Conservation (phyloP, 2,797 vertebrate genomes). For the Bryconaethiops microstoma region DNA sequence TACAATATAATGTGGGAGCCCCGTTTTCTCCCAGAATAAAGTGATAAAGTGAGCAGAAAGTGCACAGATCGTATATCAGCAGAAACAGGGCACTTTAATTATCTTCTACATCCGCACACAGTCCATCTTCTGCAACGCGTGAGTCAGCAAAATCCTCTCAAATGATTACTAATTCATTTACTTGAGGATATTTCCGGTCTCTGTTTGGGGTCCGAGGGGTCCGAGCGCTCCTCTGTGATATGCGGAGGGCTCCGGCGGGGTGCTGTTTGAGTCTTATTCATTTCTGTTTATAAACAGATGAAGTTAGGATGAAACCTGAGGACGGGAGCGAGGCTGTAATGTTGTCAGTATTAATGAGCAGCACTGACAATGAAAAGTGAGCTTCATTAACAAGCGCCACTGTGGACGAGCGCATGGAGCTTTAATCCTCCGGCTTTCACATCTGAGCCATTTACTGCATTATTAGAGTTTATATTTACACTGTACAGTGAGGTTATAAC, state of each 20-base stretch:
- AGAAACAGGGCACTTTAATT: constrained; percentile 1
- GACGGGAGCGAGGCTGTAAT: not conserved
- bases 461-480: no score
- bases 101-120: constrained; percentile 1
- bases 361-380: not conserved
- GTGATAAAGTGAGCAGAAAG: constrained; percentile 1
- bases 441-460: no score
- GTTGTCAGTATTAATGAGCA: not conserved
- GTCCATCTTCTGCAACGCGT: not conserved
- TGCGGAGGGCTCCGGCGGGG: not conserved
- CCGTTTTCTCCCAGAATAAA: not conserved
- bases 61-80: not conserved
- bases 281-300: not conserved
- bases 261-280: not conserved
- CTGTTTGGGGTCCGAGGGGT: not conserved
- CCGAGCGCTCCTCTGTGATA: not conserved
- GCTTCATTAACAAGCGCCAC: not conserved
- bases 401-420: not conserved
- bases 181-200: not conserved
- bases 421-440: not conserved
- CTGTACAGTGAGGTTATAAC: no score
- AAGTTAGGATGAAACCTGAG: not conserved
- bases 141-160: not conserved
- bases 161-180: constrained; percentile 1
- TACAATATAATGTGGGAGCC: no score